Evolutionary conservation across 2,113 vertebrate species (phyloP), one percentile per base, ranked within the genome.

Genomic region (Daphoenositta chrysoptera): DNA sequence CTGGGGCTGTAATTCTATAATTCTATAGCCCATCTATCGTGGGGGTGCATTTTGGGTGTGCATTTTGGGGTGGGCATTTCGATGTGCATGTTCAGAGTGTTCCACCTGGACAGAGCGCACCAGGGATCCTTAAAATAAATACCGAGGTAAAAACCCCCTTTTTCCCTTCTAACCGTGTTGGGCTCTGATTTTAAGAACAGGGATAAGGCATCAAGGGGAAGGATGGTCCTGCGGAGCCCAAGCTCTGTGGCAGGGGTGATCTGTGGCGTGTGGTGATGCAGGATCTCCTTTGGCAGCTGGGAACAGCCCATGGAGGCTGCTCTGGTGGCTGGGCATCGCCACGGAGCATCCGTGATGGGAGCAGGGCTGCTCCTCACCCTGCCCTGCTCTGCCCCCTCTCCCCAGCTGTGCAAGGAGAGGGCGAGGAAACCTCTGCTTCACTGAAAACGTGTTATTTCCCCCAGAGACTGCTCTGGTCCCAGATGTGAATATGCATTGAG

Each of bases 401-500:
- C 94, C 61, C 3, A 3, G 39, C 91, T 40, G 31, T 50, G 89
- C 58, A 61, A 83, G 68, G 72, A 83, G 83, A 92, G 64, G 61
- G 72, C 1, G 50, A 47, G 51, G 40, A 44, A 73, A 23, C 64
- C 51, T 77, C 40, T 78, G 64, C 84, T 69, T 58, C 37, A 19
- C 28, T 35, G 86, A 47, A 83, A 84, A 75, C 42, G 77, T 51
- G 75, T 92, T 96, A 89, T 95, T 97, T 96, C 85, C 88, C 69
- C 81, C 76, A 60, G 93, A 94, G 91, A 85, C 75, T 54, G 23
- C 76, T 70, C 81, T 35, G 85, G 48, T 96, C 94, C 83, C 53
- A 33, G 76, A 76, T 92, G 95, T 96, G 97, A 98, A 95, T 96
- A 97, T 93, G 83, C 90, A 97, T 71, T 58, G 88, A 97, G 96